These are phyloP conservation scores for Cataglyphis rosenhaueri DNA, from an alignment of 2,888 invertebrate species.

Conservation along the genomic window DNA sequence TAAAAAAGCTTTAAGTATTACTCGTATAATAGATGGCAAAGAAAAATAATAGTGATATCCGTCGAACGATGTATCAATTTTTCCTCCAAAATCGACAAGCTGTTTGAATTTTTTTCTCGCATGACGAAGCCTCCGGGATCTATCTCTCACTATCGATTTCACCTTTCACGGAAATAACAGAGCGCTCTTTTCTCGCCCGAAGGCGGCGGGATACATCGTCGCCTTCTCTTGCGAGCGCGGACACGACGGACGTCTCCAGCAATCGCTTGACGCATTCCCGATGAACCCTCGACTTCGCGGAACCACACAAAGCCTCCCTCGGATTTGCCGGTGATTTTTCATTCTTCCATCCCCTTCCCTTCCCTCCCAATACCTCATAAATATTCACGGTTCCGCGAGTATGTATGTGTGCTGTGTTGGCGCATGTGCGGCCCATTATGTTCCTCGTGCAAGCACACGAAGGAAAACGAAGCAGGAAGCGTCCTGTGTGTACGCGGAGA, in stretches of 20 bases:
- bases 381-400: slow-evolving; percentile 63
- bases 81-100: neutral
- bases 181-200: neutral
- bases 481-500: slow-evolving; percentile 5
- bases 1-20: neutral
- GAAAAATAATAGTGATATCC: neutral
- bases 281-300: slow-evolving; percentile 43
- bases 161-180: slow-evolving; percentile 26
- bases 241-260: slow-evolving; percentile 33
- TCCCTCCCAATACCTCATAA: slow-evolving; percentile 64
- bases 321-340: slow-evolving; percentile 45
- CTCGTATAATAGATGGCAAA: neutral
- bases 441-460: slow-evolving; percentile 61
- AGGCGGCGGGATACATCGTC: slow-evolving; percentile 12
- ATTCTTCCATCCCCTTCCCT: slow-evolving; percentile 6
- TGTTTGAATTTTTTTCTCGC: neutral
- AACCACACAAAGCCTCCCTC: slow-evolving; percentile 37
- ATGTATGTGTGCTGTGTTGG: slow-evolving; percentile 13
- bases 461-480: slow-evolving; percentile 64
- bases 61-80: neutral
- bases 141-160: slow-evolving; percentile 29
- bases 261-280: slow-evolving; percentile 36
- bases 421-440: slow-evolving; percentile 66
- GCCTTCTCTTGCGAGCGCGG: neutral
- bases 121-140: neutral